A percentile compares a stretch with the other conserved stretches of the same genome.
Conservation (phyloP, 1,140 invertebrate species). For the Anoplophora glabripennis region DNA sequence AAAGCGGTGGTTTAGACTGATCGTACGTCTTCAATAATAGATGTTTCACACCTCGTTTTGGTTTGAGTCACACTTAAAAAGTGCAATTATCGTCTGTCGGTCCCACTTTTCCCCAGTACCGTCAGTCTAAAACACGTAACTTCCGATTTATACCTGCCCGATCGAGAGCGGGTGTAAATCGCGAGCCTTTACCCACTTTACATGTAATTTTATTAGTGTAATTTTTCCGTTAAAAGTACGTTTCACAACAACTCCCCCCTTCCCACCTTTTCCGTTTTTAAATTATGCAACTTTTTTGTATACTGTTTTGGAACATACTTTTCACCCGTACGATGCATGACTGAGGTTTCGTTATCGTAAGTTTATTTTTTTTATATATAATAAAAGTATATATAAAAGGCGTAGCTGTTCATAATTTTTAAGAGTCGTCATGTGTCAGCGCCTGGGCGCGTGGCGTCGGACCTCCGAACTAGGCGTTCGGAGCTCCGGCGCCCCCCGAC, state of each 20-base stretch:
- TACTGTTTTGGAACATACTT: constrained; percentile 28
- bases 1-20: constrained; percentile 6
- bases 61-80: not conserved
- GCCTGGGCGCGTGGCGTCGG: not conserved
- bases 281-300: not conserved
- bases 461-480: not conserved
- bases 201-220: constrained; percentile 33
- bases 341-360: constrained; percentile 22
- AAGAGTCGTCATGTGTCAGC: constrained; percentile 21
- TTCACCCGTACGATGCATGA: constrained; percentile 24
- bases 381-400: not conserved
- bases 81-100: constrained; percentile 31
- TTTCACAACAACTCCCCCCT: constrained; percentile 20
- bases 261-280: not conserved
- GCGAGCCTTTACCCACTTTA: constrained; percentile 17
- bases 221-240: constrained; percentile 25
- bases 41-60: not conserved
- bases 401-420: constrained; percentile 11
- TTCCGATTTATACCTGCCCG: constrained; percentile 24
- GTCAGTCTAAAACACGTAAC: constrained; percentile 1
- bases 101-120: constrained; percentile 11
- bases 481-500: not conserved
- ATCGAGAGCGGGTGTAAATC: constrained; percentile 18
- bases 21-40: constrained; percentile 5
- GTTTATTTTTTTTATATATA: not conserved